These are phyloP conservation scores for Menidia beryllina DNA, from an alignment of 2,113 vertebrate genomes.

Conservation along the genomic window DNA sequence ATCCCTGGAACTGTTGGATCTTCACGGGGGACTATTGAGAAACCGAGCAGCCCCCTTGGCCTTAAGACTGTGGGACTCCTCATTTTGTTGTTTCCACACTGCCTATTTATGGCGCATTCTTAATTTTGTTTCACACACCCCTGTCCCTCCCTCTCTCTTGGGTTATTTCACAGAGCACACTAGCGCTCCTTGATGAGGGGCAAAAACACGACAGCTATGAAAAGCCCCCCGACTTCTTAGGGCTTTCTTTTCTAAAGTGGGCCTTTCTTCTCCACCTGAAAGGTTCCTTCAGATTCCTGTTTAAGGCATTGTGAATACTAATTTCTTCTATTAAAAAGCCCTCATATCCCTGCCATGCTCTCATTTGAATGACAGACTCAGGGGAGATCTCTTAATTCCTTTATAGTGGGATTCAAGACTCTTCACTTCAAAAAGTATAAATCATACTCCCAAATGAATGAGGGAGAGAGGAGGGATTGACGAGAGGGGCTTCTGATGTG, in stretches of 20 bases:
- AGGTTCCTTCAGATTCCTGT: slow-evolving; percentile 85
- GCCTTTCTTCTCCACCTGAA: slow-evolving; percentile 88
- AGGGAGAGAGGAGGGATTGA: slow-evolving; percentile 75
- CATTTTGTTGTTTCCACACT: slow-evolving; percentile 77
- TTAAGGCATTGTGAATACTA: slow-evolving; percentile 87
- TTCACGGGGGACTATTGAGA: slow-evolving; percentile 59
- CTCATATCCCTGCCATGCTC: slow-evolving; percentile 85
- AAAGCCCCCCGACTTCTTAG: slow-evolving; percentile 82
- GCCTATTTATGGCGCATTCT: slow-evolving; percentile 82
- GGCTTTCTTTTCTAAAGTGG: slow-evolving; percentile 82
- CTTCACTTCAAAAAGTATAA: slow-evolving; percentile 89
- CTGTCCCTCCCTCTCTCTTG: slow-evolving; percentile 73
- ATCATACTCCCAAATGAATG: slow-evolving; percentile 88
- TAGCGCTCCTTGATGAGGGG: slow-evolving; percentile 82
- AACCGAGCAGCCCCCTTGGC: slow-evolving; percentile 59
- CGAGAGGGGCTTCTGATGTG: slow-evolving; percentile 83
- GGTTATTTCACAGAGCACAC: slow-evolving; percentile 78
- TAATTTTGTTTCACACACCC: slow-evolving; percentile 78
- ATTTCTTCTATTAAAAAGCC: slow-evolving; percentile 86
- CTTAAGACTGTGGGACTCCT: slow-evolving; percentile 72
- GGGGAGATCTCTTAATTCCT: slow-evolving; percentile 87
- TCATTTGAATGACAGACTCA: slow-evolving; percentile 86
- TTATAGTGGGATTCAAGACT: slow-evolving; percentile 87
- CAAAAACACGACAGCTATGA: slow-evolving; percentile 83
- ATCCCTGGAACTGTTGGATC: slow-evolving; percentile 68